These are phyloP conservation scores for Sericinus montela DNA, from an alignment of 2,888 invertebrate species.

Conservation along the genomic window DNA sequence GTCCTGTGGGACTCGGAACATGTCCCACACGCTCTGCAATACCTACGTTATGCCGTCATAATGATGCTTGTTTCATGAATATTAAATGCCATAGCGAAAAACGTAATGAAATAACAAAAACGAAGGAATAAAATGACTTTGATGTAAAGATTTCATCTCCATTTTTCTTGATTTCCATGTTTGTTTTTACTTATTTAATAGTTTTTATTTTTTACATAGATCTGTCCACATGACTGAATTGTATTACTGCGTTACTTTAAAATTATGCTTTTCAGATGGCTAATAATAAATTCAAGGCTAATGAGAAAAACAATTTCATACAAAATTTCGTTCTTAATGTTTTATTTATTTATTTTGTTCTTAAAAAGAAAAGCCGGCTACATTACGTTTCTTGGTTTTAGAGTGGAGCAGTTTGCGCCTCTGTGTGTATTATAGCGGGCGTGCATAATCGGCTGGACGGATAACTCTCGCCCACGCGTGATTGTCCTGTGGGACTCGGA, in stretches of 20 bases:
- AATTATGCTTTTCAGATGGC: too few relatives aligned
- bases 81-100: not conserved
- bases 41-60: slow-evolving; percentile 25
- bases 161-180: too few relatives aligned
- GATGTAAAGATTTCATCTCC: too few relatives aligned
- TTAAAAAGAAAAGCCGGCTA: not conserved
- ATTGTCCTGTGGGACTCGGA: slow-evolving; percentile 51
- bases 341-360: too few relatives aligned
- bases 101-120: not conserved
- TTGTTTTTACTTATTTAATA: too few relatives aligned
- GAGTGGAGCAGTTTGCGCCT: slow-evolving; percentile 25
- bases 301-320: too few relatives aligned
- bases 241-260: too few relatives aligned
- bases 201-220: too few relatives aligned
- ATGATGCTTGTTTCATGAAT: slow-evolving; percentile 5
- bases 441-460: slow-evolving; percentile 56
- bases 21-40: slow-evolving; percentile 21
- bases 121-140: too few relatives aligned
- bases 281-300: too few relatives aligned
- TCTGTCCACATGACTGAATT: too few relatives aligned
- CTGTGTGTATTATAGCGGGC: slow-evolving; percentile 34
- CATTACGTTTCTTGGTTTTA: not conserved
- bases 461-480: slow-evolving; percentile 59
- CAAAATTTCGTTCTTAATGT: too few relatives aligned
- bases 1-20: slow-evolving; percentile 48